Base-by-base conservation (phyloP, 2,797 vertebrate species). In the Taenioides sp. region DNA sequence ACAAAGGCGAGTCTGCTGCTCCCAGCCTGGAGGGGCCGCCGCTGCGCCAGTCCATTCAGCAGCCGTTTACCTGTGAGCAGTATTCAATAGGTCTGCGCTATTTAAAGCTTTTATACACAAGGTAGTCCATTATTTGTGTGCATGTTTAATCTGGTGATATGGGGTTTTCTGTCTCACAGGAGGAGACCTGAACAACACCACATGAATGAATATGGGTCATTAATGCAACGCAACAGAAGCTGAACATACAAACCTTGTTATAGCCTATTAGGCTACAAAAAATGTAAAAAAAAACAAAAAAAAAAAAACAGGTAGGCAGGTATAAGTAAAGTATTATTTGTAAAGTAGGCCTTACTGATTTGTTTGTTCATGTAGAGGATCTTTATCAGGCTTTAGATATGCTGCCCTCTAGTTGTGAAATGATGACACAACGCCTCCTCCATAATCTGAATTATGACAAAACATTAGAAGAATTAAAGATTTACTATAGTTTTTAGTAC, bases 81-180 rank as follows among this genome's bases (percentile, higher is more conserved):
- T 59, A 74, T 79, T 88, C 83, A 89, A 79, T 81, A 79, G 81
- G 70, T 72, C 73, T 73, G 75, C 72, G 58, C 82, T 85, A 87
- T 84, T 87, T 86, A 90, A 84, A 83, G 83, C 86, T 80, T 87
- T 83, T 54, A 86, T 77, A 70, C 75, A 59, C 75, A 66, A 17
- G 67, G 75, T 52, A 67, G 78, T 77, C 71, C 57, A 69, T 79
- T 77, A 73, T 84, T 75, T 73, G 80, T 85, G 80, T 86, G 66
- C 52, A 7, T 77, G 60, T 62, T 34, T 43, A 14, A 63, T 37
- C 28, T 63, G 31, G 9, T 6, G 61, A 23, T 61, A 63, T 22
- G 31, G 20, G 31, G 20, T 4, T 63, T 63, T 63, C 11, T 63
- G 12, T 65, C 62, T 22, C 14, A n/a, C 20, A 27, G 50, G 50